Base-by-base conservation (phyloP, 2,113 vertebrate species). In the Nipponia nippon region DNA sequence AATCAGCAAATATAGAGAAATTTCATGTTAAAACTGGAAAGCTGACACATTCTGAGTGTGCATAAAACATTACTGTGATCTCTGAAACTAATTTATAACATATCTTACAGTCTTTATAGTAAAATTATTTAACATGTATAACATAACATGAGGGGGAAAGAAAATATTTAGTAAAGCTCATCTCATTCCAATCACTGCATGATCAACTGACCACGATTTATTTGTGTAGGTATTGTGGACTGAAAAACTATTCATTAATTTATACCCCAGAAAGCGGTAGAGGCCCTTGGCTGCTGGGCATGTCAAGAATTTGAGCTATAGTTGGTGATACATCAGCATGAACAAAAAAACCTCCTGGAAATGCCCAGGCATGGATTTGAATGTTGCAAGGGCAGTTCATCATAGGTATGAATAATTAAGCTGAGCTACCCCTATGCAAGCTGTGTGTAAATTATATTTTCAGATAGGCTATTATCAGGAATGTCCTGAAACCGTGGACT, bases 361-460 rank as follows among this genome's bases (percentile, higher is more conserved):
- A 30, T 93, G 50, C 47, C 89, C 49, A 89, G 72, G 66, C 75
- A 77, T 80, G 58, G 83, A 59, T 93, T 58, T 77, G 65, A 83
- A 80, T 83, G 50, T 86, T 94, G 52, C 90, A 72, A 66, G 65
- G 81, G 73, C 87, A 55, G 73, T 76, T 83, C 65, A 71, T 80
- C 56, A 16, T 94, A 61, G 79, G 29, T 90, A 71, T 67, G 73
- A 96, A 87, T 87, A 93, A 92, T 92, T 47, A 87, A 72, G 59
- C 53, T 77, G 55, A 85, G 80, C 87, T 82, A 81, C 65, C 91
- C 72, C 79, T 85, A 55, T 0, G 1, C 76, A 86, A 93, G 79
- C 44, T 52, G 38, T 83, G 67, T 62, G 19, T 87, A 83, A 94
- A 80, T 97, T 83, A 20, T 47, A 73, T 94, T 89, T 96, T 97